phyloP scores from a whole-genome alignment of 2,113 vertebrate genomes.

The Erpornis zantholeuca region DNA sequence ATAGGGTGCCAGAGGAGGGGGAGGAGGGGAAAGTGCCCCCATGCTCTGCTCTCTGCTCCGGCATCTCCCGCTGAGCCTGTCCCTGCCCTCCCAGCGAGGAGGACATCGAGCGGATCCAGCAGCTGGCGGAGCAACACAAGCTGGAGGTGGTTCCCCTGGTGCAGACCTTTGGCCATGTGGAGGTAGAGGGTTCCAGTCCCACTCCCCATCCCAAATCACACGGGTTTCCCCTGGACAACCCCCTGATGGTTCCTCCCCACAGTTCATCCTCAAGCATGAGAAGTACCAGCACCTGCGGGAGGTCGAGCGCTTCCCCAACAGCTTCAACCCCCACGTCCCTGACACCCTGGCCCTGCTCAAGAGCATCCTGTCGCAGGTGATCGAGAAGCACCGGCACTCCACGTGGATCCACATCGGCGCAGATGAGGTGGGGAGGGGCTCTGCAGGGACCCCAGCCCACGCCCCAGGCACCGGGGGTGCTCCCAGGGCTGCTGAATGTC shows the following conservation, averaged over 20 bases:
- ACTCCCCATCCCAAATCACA: fast-evolving
- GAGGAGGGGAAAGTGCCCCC: neutral
- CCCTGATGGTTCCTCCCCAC: fast-evolving
- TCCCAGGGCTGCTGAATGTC: neutral
- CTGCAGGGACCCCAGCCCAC: neutral
- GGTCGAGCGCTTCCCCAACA: conserved; percentile 76
- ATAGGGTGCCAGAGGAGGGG: neutral
- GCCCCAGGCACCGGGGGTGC: fast-evolving
- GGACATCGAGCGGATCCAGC: conserved; percentile 71
- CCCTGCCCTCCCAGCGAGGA: conserved; percentile 63
- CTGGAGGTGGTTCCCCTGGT: conserved; percentile 79
- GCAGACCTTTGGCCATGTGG: conserved; percentile 81
- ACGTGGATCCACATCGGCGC: conserved; percentile 74
- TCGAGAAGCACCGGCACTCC: conserved; percentile 67
- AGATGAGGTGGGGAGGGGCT: conserved; percentile 62
- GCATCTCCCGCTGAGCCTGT: neutral
- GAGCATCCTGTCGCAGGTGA: conserved; percentile 70
- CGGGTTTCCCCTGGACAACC: neutral
- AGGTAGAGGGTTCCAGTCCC: conserved; percentile 44
- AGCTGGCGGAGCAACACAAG: conserved; percentile 65
- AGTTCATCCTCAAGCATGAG: conserved; percentile 82
- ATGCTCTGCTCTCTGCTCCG: neutral
- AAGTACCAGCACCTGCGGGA: conserved; percentile 73
- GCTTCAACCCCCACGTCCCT: conserved; percentile 73
- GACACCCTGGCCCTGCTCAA: conserved; percentile 68